Evolutionary conservation across 2,888 invertebrate genomes (phyloP).

Genomic region (Nomada flava): DNA sequence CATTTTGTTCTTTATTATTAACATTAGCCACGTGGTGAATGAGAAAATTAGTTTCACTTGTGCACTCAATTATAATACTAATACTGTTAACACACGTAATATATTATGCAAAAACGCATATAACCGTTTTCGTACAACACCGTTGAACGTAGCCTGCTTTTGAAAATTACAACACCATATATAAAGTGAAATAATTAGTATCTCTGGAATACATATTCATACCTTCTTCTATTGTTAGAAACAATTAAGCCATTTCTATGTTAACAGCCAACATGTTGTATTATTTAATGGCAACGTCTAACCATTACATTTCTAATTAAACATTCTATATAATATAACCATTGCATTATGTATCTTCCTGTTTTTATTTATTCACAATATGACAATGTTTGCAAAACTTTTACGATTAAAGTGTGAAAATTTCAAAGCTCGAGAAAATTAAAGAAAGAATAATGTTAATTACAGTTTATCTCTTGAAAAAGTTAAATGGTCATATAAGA

Average conservation of each 20-base stretch:
- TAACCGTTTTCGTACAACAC: not conserved
- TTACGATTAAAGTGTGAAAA: no score
- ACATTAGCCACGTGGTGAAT: no score
- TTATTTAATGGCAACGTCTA: no score
- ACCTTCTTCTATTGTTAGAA: slow-evolving; percentile 19
- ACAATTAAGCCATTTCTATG: slow-evolving; percentile 5
- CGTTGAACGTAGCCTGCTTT: slow-evolving; percentile 3
- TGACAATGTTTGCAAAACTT: no score
- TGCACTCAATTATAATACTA: not conserved
- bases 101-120: not conserved
- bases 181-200: slow-evolving; percentile 25
- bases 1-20: not conserved
- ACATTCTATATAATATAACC: no score
- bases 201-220: not conserved
- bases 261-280: not conserved
- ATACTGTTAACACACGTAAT: not conserved
- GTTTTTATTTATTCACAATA: no score
- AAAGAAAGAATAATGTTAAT: no score
- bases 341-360: no score
- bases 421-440: no score
- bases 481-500: no score
- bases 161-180: not conserved
- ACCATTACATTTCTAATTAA: no score
- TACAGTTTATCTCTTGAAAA: no score
- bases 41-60: not conserved